A percentile compares a stretch with the other conserved stretches of the same genome.
phyloP scores from a whole-genome alignment of 1,140 invertebrate genomes.

The Trachelipus rathkii region DNA sequence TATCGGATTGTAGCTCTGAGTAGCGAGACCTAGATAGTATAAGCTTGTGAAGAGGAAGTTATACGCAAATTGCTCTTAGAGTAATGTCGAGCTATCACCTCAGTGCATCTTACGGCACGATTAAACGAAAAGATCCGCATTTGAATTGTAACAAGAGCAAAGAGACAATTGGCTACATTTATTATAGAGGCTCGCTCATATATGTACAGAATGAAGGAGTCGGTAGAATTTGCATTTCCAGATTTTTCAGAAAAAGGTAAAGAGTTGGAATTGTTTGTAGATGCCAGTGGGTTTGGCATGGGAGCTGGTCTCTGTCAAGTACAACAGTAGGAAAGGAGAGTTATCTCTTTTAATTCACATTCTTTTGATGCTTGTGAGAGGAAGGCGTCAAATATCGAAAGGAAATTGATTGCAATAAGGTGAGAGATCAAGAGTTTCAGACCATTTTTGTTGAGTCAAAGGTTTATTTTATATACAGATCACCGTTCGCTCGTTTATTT shows the following conservation, averaged over 20 bases:
- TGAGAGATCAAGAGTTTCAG: constrained; percentile 16
- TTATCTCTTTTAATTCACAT: background rate
- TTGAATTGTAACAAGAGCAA: no score
- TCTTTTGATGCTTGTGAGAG: background rate
- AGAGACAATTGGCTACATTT: no score
- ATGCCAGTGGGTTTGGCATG: constrained; percentile 10
- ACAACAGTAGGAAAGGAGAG: background rate
- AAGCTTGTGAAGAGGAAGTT: no score
- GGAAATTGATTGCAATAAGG: background rate
- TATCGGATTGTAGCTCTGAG: no score
- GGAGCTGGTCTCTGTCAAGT: constrained; percentile 17
- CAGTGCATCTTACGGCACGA: no score
- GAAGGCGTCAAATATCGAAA: background rate
- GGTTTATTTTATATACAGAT: constrained; percentile 7
- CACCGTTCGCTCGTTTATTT: background rate
- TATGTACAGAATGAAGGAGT: background rate
- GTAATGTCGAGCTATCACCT: no score
- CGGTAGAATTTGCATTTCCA: background rate
- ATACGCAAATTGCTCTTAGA: no score
- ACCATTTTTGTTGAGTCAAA: no score
- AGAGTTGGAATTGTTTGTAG: background rate
- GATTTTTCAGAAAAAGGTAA: background rate
- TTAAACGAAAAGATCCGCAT: no score
- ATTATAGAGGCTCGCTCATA: no score
- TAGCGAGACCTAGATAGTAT: no score